phyloP scores from a whole-genome alignment of 2,113 vertebrate species.

The Promerops cafer region DNA sequence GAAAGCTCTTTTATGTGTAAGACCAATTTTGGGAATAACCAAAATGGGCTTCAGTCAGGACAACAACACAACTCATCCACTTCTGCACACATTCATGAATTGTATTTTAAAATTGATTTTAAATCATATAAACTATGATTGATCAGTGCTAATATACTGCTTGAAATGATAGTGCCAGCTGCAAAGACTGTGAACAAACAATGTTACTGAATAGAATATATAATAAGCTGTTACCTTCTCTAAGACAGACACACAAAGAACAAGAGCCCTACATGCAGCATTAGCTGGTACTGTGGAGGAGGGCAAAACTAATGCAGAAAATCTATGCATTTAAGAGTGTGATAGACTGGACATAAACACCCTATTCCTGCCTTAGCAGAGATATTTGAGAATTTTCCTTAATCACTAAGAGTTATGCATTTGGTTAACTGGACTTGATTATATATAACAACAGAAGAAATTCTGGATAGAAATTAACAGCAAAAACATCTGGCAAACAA shows the following conservation, averaged over 20 bases:
- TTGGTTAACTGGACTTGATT: neutral
- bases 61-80: neutral
- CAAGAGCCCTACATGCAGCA: neutral
- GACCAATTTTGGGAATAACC: neutral
- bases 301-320: neutral
- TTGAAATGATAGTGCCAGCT: neutral
- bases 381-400: neutral
- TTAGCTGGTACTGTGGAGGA: neutral
- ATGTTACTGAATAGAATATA: neutral
- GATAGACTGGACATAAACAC: neutral
- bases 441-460: neutral
- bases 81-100: neutral
- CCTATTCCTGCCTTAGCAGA: neutral
- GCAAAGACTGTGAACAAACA: neutral
- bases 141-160: neutral
- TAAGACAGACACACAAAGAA: neutral
- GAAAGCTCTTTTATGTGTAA: neutral
- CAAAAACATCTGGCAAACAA: neutral
- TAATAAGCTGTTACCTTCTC: neutral
- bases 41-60: neutral
- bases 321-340: neutral
- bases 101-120: constrained; percentile 13
- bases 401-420: neutral
- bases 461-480: neutral
- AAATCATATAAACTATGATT: neutral